Conservation (phyloP, 2,113 vertebrate species). For the Campylomormyrus numenius region DNA sequence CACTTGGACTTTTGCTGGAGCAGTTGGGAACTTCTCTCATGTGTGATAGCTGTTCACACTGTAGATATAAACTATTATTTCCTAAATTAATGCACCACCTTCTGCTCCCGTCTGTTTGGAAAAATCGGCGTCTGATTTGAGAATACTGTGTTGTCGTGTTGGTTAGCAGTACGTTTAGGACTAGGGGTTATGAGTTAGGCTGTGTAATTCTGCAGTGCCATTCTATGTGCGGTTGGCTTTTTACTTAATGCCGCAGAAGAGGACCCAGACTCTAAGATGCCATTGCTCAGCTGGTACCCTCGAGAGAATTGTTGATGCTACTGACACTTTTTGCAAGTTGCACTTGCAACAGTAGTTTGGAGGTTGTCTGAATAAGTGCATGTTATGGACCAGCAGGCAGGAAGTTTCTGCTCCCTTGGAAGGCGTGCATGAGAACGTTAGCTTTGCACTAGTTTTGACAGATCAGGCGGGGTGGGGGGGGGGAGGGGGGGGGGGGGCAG, state of each 20-base stretch:
- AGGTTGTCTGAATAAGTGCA: neutral
- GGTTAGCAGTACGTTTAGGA: neutral
- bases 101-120: neutral
- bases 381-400: neutral
- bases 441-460: neutral
- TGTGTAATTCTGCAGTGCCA: neutral
- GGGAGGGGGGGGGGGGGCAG: no score
- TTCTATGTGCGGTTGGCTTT: neutral
- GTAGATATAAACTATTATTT: neutral
- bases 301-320: neutral
- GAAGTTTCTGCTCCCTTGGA: neutral
- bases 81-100: neutral
- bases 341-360: neutral
- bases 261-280: neutral
- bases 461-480: neutral
- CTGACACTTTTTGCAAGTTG: neutral
- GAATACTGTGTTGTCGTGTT: neutral
- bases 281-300: neutral
- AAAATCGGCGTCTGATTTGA: neutral
- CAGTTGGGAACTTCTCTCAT: neutral
- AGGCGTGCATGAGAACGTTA: neutral
- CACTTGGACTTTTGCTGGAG: neutral
- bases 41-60: neutral
- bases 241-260: neutral
- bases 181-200: neutral